Conservation (phyloP, 2,797 vertebrate genomes). For the Kryptolebias ocellatus region DNA sequence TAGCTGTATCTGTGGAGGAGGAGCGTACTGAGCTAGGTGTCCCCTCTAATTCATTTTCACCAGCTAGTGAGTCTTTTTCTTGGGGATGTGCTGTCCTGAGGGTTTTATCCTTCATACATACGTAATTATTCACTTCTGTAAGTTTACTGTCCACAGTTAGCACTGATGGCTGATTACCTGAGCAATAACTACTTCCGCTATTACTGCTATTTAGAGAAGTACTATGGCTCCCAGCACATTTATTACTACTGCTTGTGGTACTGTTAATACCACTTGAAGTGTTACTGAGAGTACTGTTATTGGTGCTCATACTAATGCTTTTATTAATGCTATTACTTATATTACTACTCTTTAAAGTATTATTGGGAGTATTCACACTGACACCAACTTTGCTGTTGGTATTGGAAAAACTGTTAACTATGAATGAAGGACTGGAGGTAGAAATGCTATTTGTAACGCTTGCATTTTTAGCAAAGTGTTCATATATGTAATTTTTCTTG, state of each 20-base stretch:
- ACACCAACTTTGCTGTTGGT: constrained; percentile 54
- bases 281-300: constrained; percentile 47
- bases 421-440: constrained; percentile 69
- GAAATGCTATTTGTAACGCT: constrained; percentile 59
- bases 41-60: constrained; percentile 69
- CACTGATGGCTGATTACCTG: constrained; percentile 73
- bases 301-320: constrained; percentile 44
- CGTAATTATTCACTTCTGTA: constrained; percentile 59
- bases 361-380: constrained; percentile 47
- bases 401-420: constrained; percentile 66
- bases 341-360: constrained; percentile 58
- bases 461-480: constrained; percentile 78
- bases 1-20: constrained; percentile 90
- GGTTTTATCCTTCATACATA: constrained; percentile 51
- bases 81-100: constrained; percentile 55
- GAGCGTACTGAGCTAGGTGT: constrained; percentile 83
- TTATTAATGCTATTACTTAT: constrained; percentile 60
- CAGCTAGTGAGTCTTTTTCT: constrained; percentile 59
- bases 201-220: constrained; percentile 64
- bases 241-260: constrained; percentile 52
- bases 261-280: constrained; percentile 44
- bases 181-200: constrained; percentile 71
- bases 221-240: constrained; percentile 60
- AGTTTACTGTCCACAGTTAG: constrained; percentile 61
- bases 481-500: constrained; percentile 87